Evolutionary conservation across 1,140 invertebrate species (phyloP), one percentile per base, ranked within the genome.

Genomic region (Brachionus manjavacas): DNA sequence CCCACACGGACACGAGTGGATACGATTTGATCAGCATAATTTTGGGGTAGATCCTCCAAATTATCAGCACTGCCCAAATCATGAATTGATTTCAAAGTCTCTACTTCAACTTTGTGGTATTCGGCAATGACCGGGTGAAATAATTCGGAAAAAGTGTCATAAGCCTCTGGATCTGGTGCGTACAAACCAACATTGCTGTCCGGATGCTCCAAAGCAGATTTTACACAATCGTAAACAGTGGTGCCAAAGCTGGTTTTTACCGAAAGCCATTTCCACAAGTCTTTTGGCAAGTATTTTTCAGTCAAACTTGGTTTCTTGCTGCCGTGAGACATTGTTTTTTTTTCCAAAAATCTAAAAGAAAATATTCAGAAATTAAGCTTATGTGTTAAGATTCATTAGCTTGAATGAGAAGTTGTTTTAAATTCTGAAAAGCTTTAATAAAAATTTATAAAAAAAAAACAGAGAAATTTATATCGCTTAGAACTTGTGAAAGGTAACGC

Each of bases 91-190:
- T 68, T 60, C 41, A 84, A 43, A n/a, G 39, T 84, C 14, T n/a
- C 35, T 12, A 76, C 80, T 84, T 66, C 28, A 3, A 87, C 79
- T 52, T 87, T 87, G 84, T 88, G 87, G 74, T 87, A 87, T 70
- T 87, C 87, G 60, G 86, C 85, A 74, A 88, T 88, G 25, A 88
- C 86, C 11, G 85, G 85, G 60, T 88, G 85, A n/a, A 88, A 85
- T 3, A 88, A n/a, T 20, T 86, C 85, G 12, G 83, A 68, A 80
- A 88, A 88, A 2, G 76, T 81, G 23, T 85, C 85, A 84, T 88
- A 88, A 41, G 85, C 85, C 25, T 88, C 88, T 8, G 85, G 85
- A 85, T 88, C 79, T 43, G 68, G 43, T 23, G 83, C 83, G 46
- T 84, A 84, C 7, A 76, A 43, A 43, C 83, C 83, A 66, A 72